Conservation (phyloP, 1,140 invertebrate species). For the Patella vulgata region DNA sequence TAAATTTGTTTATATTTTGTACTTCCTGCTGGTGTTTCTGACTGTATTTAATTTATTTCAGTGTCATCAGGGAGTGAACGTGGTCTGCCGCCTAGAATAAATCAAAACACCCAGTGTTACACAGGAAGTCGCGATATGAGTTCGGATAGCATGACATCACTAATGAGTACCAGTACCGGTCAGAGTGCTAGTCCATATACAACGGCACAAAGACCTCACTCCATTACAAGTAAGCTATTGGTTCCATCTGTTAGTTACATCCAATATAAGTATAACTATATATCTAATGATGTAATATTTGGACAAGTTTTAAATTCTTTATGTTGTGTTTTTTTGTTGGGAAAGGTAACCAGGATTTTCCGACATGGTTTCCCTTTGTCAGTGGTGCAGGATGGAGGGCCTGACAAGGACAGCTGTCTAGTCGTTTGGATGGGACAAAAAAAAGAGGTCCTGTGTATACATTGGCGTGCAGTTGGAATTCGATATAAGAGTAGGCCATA, state of each 20-base stretch:
- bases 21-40: background rate
- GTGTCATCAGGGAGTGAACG: conserved; percentile 70
- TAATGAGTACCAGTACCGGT: conserved; percentile 70
- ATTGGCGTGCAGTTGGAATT: too few relatives aligned
- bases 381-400: too few relatives aligned
- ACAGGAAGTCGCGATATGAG: conserved; percentile 69
- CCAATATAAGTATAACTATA: too few relatives aligned
- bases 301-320: too few relatives aligned
- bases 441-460: too few relatives aligned
- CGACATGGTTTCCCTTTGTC: too few relatives aligned
- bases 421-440: too few relatives aligned
- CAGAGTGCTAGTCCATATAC: conserved; percentile 78
- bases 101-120: conserved; percentile 35
- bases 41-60: conserved; percentile 55
- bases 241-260: too few relatives aligned
- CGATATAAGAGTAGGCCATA: too few relatives aligned
- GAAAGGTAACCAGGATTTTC: too few relatives aligned
- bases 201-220: conserved; percentile 75
- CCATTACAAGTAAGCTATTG: conserved; percentile 77
- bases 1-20: background rate
- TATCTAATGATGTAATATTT: background rate
- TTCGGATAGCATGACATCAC: conserved; percentile 80
- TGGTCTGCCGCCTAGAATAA: conserved; percentile 64
- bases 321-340: too few relatives aligned
- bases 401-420: too few relatives aligned